Base-by-base conservation (phyloP, 2,113 vertebrate species). In the Scatophagus argus region DNA sequence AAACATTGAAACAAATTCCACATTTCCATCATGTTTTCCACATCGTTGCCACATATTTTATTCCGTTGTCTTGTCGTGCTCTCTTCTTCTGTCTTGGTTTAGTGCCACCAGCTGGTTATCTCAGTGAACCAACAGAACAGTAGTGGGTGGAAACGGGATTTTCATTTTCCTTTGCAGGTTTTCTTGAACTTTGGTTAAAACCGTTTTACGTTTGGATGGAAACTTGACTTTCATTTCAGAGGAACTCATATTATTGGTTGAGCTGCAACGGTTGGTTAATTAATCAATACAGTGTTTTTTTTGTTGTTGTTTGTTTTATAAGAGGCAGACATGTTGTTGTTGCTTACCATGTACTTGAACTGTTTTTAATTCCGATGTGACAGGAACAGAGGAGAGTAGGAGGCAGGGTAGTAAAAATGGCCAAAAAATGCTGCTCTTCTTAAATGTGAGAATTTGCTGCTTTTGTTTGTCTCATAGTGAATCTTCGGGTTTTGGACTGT, bases 151-250 rank as follows among this genome's bases (percentile, higher is more conserved):
- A 49, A 73, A 16, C 23, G 14, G 14, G 10, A 6, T 51, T 14
- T 3, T 27, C 5, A 29, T 54, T 43, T 23, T 11, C 29, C 19
- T 36, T 23, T 23, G 56, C 17, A 0, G 8, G 7, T 58, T 44
- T 23, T 25, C 27, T 38, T 9, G 6, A 39, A 29, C 16, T 61
- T 14, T 21, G 2, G 3, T 47, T 47, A 16, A 27, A 21, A n/a
- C 21, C 29, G n/a, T 68, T n/a, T 47, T 36, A 13, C 13, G 25
- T 66, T 32, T 65, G 61, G 39, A 63, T 38, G 31, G 13, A 71
- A 59, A 59, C 54, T 10, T 46, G 25, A 31, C 19, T 6, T 3
- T 43, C n/a, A 9, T 14, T 25, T 10, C 11, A 11, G 2, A 68
- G 17, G 6, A 29, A 55, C 4, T 1, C 5, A 14, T 29, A 3